phyloP scores from a whole-genome alignment of 1,140 invertebrate species.

The Stegodyphus dumicola region DNA sequence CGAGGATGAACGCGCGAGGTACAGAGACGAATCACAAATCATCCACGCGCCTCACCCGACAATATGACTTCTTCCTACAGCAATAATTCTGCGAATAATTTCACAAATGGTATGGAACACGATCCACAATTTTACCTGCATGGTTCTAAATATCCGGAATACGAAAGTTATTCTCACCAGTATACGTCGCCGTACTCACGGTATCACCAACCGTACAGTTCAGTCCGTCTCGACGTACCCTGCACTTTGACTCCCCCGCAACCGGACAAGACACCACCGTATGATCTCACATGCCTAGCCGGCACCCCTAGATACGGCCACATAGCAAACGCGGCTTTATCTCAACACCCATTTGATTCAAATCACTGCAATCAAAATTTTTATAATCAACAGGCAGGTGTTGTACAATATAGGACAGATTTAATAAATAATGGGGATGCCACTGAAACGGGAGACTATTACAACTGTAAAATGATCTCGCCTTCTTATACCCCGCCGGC shows the following conservation, averaged over 20 bases:
- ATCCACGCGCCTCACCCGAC: constrained; percentile 19
- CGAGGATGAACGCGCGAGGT: constrained; percentile 30
- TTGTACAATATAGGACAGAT: background rate
- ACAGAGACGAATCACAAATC: constrained; percentile 50
- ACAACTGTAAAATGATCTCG: constrained; percentile 23
- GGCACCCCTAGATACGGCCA: constrained; percentile 18
- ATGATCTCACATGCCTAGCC: constrained; percentile 1
- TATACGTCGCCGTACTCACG: constrained; percentile 17
- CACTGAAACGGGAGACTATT: constrained; percentile 17
- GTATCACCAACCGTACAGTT: constrained; percentile 9
- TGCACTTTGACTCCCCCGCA: constrained; percentile 51
- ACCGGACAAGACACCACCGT: constrained; percentile 40
- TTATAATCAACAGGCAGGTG: constrained; percentile 13
- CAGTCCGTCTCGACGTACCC: constrained; percentile 9
- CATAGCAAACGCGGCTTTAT: constrained; percentile 1
- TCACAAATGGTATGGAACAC: constrained; percentile 20
- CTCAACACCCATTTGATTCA: constrained; percentile 26
- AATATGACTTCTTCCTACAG: constrained; percentile 53
- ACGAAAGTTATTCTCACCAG: constrained; percentile 1
- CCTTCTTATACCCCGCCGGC: constrained; percentile 38
- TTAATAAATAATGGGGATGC: background rate
- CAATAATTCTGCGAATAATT: constrained; percentile 29
- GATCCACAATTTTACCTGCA: constrained; percentile 5
- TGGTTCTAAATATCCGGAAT: constrained; percentile 1
- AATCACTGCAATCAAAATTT: constrained; percentile 32